Conservation (phyloP, 1,140 invertebrate species). For the Macrobrachium nipponense region DNA sequence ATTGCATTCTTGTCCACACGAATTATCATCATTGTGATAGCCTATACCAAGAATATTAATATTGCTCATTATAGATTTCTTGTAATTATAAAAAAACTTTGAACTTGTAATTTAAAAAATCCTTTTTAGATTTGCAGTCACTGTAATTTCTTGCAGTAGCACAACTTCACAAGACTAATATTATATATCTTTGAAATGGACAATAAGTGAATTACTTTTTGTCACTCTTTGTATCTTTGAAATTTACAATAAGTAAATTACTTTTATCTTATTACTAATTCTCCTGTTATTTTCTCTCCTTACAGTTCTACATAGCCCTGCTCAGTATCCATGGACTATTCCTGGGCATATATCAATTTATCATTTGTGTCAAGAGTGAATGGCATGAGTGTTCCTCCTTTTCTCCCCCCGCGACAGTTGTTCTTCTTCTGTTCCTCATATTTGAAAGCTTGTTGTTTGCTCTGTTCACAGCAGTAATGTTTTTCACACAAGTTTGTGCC, state of each 20-base stretch:
- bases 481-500: slow-evolving; percentile 95
- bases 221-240: too few relatives aligned
- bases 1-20: too few relatives aligned
- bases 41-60: too few relatives aligned
- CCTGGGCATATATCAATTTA: slow-evolving; percentile 92
- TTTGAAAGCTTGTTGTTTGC: slow-evolving; percentile 98
- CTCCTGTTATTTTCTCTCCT: slow-evolving; percentile 66
- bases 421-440: slow-evolving; percentile 93
- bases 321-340: slow-evolving; percentile 95
- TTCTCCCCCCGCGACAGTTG: slow-evolving; percentile 94
- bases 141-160: too few relatives aligned
- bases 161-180: too few relatives aligned
- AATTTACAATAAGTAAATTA: background rate
- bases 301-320: slow-evolving; percentile 97
- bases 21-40: too few relatives aligned
- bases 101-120: too few relatives aligned
- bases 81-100: too few relatives aligned
- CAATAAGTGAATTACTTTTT: background rate
- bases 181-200: too few relatives aligned
- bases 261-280: slow-evolving; percentile 28
- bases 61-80: too few relatives aligned
- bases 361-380: slow-evolving; percentile 91
- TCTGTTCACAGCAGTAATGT: slow-evolving; percentile 98
- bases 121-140: too few relatives aligned
- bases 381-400: slow-evolving; percentile 95